Conservation (phyloP, 2,888 invertebrate species). For the Ophraella communa region DNA sequence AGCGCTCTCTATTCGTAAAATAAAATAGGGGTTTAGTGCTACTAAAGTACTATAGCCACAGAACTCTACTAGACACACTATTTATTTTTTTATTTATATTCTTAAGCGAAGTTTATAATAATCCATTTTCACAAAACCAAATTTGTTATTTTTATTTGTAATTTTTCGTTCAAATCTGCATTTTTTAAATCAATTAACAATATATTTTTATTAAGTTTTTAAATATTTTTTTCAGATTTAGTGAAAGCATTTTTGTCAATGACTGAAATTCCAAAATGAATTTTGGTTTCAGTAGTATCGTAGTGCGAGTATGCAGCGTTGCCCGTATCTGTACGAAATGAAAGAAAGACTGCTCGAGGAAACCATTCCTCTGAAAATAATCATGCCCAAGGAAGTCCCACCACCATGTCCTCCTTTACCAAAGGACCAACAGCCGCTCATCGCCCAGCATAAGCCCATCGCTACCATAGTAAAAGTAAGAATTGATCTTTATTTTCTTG, state of each 20-base stretch:
- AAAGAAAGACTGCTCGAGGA: conserved; percentile 86
- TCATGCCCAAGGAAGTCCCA: conserved; percentile 62
- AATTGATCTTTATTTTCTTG: too few species aligned
- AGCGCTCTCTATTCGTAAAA: too few species aligned
- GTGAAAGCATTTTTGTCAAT: conserved; percentile 2
- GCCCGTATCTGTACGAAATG: conserved; percentile 93
- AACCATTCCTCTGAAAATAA: conserved; percentile 69
- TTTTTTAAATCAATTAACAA: too few species aligned
- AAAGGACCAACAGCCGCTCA: conserved; percentile 58
- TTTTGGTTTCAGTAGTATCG: conserved; percentile 57
- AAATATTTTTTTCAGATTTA: conserved; percentile 10
- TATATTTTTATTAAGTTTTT: background rate
- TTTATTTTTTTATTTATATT: too few species aligned
- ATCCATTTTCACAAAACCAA: too few species aligned
- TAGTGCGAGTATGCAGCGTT: conserved; percentile 78
- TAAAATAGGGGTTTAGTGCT: too few species aligned
- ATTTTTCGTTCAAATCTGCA: too few species aligned
- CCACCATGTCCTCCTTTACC: conserved; percentile 56
- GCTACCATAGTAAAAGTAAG: conserved; percentile 89
- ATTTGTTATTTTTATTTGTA: too few species aligned
- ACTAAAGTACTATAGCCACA: too few species aligned
- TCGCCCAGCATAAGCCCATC: conserved; percentile 68
- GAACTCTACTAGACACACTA: too few species aligned
- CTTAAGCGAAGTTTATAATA: too few species aligned
- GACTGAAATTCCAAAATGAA: conserved; percentile 25